Evolutionary conservation across 2,888 invertebrate species (phyloP).

Genomic region (Limnephilus auricula): DNA sequence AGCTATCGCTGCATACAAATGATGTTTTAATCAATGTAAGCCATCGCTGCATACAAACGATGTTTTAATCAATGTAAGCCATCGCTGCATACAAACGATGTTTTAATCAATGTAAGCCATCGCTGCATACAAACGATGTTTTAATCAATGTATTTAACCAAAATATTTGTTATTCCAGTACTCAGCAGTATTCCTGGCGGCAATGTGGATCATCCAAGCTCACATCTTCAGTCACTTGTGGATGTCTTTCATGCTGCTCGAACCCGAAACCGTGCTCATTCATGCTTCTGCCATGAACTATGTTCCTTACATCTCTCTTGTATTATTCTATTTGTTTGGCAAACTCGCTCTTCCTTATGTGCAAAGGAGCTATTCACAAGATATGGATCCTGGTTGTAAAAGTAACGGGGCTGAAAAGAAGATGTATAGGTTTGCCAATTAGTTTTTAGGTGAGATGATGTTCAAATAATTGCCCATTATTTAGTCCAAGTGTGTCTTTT

Average conservation of each 20-base stretch:
- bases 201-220: slow-evolving; percentile 52
- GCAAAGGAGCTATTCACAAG: neutral
- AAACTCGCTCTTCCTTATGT: slow-evolving; percentile 30
- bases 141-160: neutral
- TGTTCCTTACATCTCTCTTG: slow-evolving; percentile 45
- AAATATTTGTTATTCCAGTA: slow-evolving; percentile 18
- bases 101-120: no score
- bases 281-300: slow-evolving; percentile 51
- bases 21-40: no score
- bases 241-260: slow-evolving; percentile 44
- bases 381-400: neutral
- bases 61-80: no score
- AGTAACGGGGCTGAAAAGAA: neutral
- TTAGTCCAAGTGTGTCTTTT: no score
- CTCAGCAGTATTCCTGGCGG: slow-evolving; percentile 20
- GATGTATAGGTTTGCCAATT: no score
- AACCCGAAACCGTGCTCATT: neutral
- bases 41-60: no score
- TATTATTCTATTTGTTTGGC: slow-evolving; percentile 38
- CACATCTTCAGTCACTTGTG: slow-evolving; percentile 46
- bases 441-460: no score
- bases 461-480: no score
- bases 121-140: no score
- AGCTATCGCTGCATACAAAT: no score
- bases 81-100: no score